Evolutionary conservation across 2,113 vertebrate genomes (phyloP).

Genomic region (Hippopotamus amphibius): DNA sequence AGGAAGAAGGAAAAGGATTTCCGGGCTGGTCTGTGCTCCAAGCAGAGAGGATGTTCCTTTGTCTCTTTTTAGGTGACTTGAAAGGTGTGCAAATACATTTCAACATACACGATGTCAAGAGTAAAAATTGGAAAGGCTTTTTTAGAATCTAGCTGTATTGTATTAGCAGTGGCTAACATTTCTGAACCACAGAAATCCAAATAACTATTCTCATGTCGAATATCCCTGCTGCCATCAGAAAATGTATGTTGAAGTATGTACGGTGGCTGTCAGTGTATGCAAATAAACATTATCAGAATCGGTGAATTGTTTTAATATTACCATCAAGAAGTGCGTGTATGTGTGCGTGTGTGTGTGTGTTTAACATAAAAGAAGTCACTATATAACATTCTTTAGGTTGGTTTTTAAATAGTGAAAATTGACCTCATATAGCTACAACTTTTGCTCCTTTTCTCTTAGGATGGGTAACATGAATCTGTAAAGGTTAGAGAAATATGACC

Average conservation of each 20-base stretch:
- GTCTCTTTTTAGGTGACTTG: background rate
- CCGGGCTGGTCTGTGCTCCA: background rate
- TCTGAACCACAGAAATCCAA: background rate
- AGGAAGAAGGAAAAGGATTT: background rate
- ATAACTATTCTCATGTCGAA: background rate
- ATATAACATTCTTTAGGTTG: background rate
- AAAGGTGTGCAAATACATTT: background rate
- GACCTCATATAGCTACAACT: background rate
- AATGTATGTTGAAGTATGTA: background rate
- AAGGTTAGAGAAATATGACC: background rate
- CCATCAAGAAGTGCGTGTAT: background rate
- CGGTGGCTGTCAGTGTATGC: no score
- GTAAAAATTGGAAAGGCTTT: no score
- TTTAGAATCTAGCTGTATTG: no score
- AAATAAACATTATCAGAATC: background rate
- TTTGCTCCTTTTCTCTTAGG: background rate
- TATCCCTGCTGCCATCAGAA: background rate
- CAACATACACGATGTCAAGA: rapidly evolving
- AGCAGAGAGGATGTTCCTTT: background rate
- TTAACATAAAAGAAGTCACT: background rate
- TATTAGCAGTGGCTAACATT: background rate
- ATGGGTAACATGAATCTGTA: background rate
- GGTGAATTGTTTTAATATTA: background rate
- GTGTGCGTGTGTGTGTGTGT: background rate
- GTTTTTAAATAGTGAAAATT: background rate